Evolutionary conservation across 2,888 invertebrate species (phyloP).

Genomic region (Sarcophaga subvicina): DNA sequence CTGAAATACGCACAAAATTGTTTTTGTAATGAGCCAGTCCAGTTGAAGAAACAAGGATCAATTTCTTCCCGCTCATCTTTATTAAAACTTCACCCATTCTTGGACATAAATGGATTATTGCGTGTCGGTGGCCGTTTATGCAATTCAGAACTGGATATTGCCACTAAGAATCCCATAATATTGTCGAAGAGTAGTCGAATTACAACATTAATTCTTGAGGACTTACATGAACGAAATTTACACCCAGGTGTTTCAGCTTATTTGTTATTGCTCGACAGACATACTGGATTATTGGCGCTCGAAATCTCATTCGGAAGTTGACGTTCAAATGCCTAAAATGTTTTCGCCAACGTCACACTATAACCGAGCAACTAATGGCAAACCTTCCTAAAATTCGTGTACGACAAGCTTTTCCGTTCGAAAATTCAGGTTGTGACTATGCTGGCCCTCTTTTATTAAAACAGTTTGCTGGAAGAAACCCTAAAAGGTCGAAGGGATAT

Average conservation of each 20-base stretch:
- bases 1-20: constrained; percentile 4
- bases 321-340: constrained; percentile 51
- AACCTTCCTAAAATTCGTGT: neutral
- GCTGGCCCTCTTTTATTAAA: constrained; percentile 40
- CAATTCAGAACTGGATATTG: neutral
- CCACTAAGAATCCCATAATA: constrained; percentile 27
- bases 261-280: constrained; percentile 56
- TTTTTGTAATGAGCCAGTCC: neutral
- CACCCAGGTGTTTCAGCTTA: constrained; percentile 56
- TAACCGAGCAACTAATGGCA: constrained; percentile 45
- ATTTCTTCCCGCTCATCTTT: neutral
- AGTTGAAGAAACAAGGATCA: neutral
- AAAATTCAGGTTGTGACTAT: constrained; percentile 33
- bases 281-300: constrained; percentile 53
- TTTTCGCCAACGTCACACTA: constrained; percentile 39
- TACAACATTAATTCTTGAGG: constrained; percentile 17
- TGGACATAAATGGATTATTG: neutral
- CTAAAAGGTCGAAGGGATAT: constrained; percentile 1
- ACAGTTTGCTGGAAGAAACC: constrained; percentile 18
- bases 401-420: too few species aligned
- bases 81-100: neutral
- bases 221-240: constrained; percentile 34
- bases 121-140: constrained; percentile 5
- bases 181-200: constrained; percentile 33
- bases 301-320: constrained; percentile 52